phyloP scores from a whole-genome alignment of 2,888 invertebrate genomes.

The Drosophila rellima region DNA sequence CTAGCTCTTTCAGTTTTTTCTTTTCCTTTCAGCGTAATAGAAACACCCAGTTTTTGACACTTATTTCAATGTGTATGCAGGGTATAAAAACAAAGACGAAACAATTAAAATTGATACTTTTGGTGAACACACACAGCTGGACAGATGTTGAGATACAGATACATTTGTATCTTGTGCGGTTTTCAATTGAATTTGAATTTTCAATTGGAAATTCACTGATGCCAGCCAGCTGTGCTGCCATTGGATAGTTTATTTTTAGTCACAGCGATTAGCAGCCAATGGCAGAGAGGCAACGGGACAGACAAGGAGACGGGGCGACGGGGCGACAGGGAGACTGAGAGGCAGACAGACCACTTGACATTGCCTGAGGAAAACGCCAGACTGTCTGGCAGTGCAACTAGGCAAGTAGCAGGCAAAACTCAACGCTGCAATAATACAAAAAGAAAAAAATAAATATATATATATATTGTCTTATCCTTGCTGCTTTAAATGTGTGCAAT shows the following conservation, averaged over 20 bases:
- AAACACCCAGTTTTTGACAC: not conserved
- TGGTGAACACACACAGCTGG: slow-evolving; percentile 13
- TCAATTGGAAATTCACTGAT: slow-evolving; percentile 50
- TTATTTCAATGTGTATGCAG: slow-evolving; percentile 9
- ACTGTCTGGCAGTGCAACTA: slow-evolving; percentile 48
- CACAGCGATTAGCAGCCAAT: slow-evolving; percentile 78
- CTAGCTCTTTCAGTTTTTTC: no score
- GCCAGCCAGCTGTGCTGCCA: slow-evolving; percentile 68
- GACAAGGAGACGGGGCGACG: not conserved
- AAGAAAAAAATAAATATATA: no score
- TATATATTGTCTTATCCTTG: not conserved
- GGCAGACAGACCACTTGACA: slow-evolving; percentile 53
- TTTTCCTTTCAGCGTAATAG: no score
- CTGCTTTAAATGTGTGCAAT: slow-evolving; percentile 26
- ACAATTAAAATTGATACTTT: slow-evolving; percentile 62
- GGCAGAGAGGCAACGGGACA: slow-evolving; percentile 43
- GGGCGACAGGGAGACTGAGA: slow-evolving; percentile 1
- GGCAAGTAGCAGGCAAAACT: slow-evolving; percentile 36
- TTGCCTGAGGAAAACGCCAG: slow-evolving; percentile 40
- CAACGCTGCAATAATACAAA: not conserved
- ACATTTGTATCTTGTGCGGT: slow-evolving; percentile 63
- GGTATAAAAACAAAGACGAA: slow-evolving; percentile 39
- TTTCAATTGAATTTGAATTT: slow-evolving; percentile 58
- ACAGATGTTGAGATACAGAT: slow-evolving; percentile 40
- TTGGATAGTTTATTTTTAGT: slow-evolving; percentile 71